Percentiles rank a stretch among this genome's conserved stretches.
These are phyloP conservation scores for Petrolisthes cinctipes DNA, from an alignment of 2,888 invertebrate genomes.

Conservation along the genomic window DNA sequence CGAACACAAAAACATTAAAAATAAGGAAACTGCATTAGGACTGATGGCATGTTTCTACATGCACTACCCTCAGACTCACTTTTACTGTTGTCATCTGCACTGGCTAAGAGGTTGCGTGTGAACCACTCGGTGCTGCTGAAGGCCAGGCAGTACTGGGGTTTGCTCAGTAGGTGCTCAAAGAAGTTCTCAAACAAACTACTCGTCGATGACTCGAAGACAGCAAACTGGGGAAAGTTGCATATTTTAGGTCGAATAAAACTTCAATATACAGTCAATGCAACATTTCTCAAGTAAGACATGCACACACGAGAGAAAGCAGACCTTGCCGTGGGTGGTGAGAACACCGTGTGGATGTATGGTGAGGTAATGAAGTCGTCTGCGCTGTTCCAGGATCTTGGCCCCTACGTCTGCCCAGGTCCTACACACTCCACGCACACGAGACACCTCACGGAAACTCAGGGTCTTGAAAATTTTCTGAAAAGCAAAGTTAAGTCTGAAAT, in stretches of 20 bases:
- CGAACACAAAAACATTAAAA: too few species aligned
- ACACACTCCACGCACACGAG: slow-evolving; percentile 38
- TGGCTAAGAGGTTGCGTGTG: background rate
- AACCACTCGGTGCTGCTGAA: slow-evolving; percentile 48
- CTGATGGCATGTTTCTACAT: too few species aligned
- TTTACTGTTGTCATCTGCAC: too few species aligned
- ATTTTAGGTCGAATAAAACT: background rate
- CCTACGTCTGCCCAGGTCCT: slow-evolving; percentile 52
- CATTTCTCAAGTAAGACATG: background rate
- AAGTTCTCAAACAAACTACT: slow-evolving; percentile 35
- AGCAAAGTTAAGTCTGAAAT: background rate
- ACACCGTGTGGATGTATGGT: slow-evolving; percentile 44
- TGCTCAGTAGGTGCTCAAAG: slow-evolving; percentile 50
- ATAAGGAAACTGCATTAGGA: too few species aligned
- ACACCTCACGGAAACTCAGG: slow-evolving; percentile 44
- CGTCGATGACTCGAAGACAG: slow-evolving; percentile 27
- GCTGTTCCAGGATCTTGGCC: slow-evolving; percentile 40
- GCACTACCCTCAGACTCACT: too few species aligned
- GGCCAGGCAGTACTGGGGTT: slow-evolving; percentile 48
- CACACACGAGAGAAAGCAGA: background rate
- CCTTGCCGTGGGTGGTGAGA: slow-evolving; percentile 55
- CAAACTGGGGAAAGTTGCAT: slow-evolving; percentile 14
- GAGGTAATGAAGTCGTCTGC: slow-evolving; percentile 48
- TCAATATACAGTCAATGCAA: background rate
- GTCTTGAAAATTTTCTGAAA: slow-evolving; percentile 49